phyloP scores from a whole-genome alignment of 1,140 invertebrate genomes.

The Papilio machaon region DNA sequence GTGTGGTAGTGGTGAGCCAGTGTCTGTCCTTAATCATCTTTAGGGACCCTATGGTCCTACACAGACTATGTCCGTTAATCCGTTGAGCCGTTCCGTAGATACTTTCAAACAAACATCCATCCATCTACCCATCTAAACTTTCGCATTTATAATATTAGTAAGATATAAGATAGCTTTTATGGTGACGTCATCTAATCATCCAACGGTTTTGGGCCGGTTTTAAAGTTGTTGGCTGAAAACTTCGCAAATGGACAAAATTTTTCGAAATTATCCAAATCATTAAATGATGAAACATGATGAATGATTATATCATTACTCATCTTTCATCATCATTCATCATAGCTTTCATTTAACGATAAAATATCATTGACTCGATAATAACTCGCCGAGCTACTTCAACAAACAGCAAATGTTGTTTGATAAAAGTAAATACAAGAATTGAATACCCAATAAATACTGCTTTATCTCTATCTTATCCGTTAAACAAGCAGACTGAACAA shows the following conservation, averaged over 20 bases:
- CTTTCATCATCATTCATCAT: neutral
- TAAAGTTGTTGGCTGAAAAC: no score
- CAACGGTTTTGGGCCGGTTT: no score
- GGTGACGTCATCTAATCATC: neutral
- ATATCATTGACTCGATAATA: conserved; percentile 50
- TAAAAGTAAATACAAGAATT: conserved; percentile 61
- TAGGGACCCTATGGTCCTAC: no score
- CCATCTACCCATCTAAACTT: no score
- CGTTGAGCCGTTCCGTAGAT: no score
- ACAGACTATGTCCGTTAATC: no score
- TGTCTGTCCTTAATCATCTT: no score
- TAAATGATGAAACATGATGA: neutral
- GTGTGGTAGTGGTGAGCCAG: no score
- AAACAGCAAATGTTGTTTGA: conserved; percentile 60
- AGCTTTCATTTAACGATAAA: conserved; percentile 40
- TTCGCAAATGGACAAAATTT: no score
- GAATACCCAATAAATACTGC: conserved; percentile 70
- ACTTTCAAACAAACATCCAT: no score
- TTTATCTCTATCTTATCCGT: conserved; percentile 65
- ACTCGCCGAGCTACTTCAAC: conserved; percentile 45
- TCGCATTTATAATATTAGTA: no score
- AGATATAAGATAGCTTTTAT: neutral
- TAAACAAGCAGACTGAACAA: conserved; percentile 56
- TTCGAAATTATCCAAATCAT: neutral
- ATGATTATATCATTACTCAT: neutral